phyloP scores from a whole-genome alignment of 2,888 invertebrate species.

The Volucella inanis region DNA sequence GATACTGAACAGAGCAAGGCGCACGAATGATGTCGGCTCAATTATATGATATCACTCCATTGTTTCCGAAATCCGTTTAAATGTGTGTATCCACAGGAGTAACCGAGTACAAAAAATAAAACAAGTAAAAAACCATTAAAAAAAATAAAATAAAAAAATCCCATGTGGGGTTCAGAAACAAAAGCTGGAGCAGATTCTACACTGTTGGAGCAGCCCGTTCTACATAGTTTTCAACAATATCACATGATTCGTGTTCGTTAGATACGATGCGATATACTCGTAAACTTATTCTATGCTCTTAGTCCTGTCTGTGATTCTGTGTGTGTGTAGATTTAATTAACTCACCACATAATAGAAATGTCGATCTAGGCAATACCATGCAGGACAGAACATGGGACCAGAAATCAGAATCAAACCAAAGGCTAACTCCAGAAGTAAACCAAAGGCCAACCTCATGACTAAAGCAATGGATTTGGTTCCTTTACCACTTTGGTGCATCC shows the following conservation, averaged over 20 bases:
- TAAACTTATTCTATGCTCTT: no score
- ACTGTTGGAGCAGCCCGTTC: background rate
- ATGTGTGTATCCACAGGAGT: conserved; percentile 16
- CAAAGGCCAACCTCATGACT: no score
- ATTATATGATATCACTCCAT: conserved; percentile 70
- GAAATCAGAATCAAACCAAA: background rate
- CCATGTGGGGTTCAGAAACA: background rate
- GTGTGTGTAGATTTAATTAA: conserved; percentile 71
- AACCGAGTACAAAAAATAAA: background rate
- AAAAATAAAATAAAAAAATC: background rate
- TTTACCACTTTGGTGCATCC: background rate
- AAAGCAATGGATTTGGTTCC: no score
- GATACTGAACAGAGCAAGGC: conserved; percentile 8
- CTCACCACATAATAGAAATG: conserved; percentile 57
- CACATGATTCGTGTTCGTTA: conserved; percentile 46
- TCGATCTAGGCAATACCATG: conserved; percentile 26
- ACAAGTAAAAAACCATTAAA: background rate
- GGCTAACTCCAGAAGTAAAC: no score
- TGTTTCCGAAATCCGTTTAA: conserved; percentile 67
- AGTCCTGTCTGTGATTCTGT: no score
- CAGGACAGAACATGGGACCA: background rate
- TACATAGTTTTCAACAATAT: conserved; percentile 42
- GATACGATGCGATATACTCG: background rate
- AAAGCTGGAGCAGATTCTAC: conserved; percentile 47
- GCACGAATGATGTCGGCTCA: conserved; percentile 43